Evolutionary conservation across 2,888 invertebrate species (phyloP), one percentile per base, ranked within the genome.

Genomic region (Stenoptilia bipunctidactyla): DNA sequence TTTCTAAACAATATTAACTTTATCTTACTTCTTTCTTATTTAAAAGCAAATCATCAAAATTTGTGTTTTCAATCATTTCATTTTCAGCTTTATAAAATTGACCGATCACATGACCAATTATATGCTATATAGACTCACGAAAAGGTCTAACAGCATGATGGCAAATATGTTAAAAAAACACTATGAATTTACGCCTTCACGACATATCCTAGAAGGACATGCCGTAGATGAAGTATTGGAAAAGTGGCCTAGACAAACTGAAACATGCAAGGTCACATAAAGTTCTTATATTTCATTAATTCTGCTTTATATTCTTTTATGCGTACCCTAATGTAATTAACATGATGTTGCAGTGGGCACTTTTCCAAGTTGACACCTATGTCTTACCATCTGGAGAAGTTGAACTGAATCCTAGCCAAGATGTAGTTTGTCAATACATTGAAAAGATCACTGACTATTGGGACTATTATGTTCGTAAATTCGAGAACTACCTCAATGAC

Each of bases 401-500:
- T 2, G 55, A 62, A 14, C 58, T 90, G 47, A 86, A 88, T 53
- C 93, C 93, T 0, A 86, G 89, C 25, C 75, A 87, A 49, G 70
- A 86, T 40, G 70, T 90, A 6, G 84, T 90, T 43, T 64, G 80
- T 27, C 66, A 82, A 14, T 88, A 89, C 15, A 64, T 92, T 13
- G 72, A 79, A 34, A 88, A 88, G 55, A 74, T 92, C 13, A 85
- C 90, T 10, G 70, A 71, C 27, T 82, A 88, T 43, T 91, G 91
- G 90, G 86, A 87, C 47, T 88, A 91, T 54, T 86, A 88, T 34
- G 88, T 92, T 1, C 79, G 87, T 14, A 85, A 83, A n/a, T 88
- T 93, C 14, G 86, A 88, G 48, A 89, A 91, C 43, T 89, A 90
- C 40, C 86, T 94, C 1, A 88, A 89, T 30, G 94, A 95, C 52